These are phyloP conservation scores for Heliconius hortense DNA, from an alignment of 2,888 invertebrate species.

Conservation along the genomic window DNA sequence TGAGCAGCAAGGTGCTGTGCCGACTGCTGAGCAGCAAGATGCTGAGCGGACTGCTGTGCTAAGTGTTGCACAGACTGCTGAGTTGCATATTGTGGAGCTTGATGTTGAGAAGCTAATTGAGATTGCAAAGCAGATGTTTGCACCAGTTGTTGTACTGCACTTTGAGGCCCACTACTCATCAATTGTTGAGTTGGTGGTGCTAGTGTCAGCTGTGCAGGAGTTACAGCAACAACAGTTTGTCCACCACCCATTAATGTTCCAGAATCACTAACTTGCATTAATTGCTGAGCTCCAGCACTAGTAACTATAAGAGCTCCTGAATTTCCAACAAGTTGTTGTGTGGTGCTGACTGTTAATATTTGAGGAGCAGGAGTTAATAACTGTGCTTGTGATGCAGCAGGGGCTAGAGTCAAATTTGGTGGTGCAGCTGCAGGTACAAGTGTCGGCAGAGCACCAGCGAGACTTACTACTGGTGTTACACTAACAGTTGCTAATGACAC, in stretches of 20 bases:
- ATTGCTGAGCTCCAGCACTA: conserved; percentile 76
- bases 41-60: conserved; percentile 61
- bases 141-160: conserved; percentile 72
- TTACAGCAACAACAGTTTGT: conserved; percentile 75
- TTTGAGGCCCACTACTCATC: conserved; percentile 69
- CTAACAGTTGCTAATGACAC: conserved; percentile 77
- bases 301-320: conserved; percentile 76
- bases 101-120: conserved; percentile 69
- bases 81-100: conserved; percentile 64
- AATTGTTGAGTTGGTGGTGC: conserved; percentile 70
- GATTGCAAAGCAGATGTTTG: conserved; percentile 70
- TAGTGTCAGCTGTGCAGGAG: conserved; percentile 73
- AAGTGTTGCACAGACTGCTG: conserved; percentile 71
- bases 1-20: conserved; percentile 61
- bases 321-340: conserved; percentile 75
- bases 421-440: conserved; percentile 70
- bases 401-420: conserved; percentile 69
- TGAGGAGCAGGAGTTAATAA: conserved; percentile 75
- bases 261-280: conserved; percentile 79
- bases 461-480: conserved; percentile 75
- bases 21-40: conserved; percentile 60
- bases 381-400: conserved; percentile 73
- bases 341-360: conserved; percentile 75
- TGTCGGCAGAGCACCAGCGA: conserved; percentile 70
- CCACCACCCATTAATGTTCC: conserved; percentile 76